Evolutionary conservation across 2,113 vertebrate species (phyloP).

Genomic region (Saimiri boliviensis): DNA sequence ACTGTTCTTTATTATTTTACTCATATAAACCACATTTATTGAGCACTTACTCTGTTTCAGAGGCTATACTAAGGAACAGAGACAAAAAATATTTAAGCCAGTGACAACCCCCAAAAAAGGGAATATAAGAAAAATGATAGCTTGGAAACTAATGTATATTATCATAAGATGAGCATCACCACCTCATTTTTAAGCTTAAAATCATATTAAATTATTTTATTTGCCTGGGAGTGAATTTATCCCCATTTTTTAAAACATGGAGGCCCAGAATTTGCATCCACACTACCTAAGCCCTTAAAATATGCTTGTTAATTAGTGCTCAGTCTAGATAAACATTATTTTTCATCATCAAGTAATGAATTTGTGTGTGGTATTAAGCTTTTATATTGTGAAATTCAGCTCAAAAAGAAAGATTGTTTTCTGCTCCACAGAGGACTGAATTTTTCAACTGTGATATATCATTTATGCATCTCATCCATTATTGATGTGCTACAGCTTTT

Average conservation of each 20-base stretch:
- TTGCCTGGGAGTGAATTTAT: not conserved
- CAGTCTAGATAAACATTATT: constrained; percentile 52
- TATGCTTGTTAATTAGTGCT: constrained; percentile 48
- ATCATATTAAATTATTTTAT: not conserved
- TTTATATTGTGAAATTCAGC: constrained; percentile 62
- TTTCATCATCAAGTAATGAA: constrained; percentile 62
- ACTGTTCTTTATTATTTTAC: not conserved
- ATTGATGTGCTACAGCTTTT: constrained; percentile 58
- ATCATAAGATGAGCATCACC: not conserved
- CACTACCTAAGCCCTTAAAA: not conserved
- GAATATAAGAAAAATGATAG: not conserved
- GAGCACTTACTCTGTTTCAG: not conserved
- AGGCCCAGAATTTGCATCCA: not conserved
- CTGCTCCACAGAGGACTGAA: constrained; percentile 51
- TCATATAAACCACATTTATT: not conserved
- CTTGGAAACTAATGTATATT: not conserved
- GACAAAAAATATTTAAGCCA: not conserved
- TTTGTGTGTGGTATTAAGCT: constrained; percentile 41
- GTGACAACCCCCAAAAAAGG: not conserved
- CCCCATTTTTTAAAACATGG: not conserved
- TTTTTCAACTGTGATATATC: constrained; percentile 65
- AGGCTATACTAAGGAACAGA: not conserved
- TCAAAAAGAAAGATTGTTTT: not conserved
- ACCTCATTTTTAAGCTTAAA: not conserved
- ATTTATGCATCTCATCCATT: constrained; percentile 52